Base-by-base conservation (phyloP, 2,113 vertebrate species). In the Ceuthmochares aereus region DNA sequence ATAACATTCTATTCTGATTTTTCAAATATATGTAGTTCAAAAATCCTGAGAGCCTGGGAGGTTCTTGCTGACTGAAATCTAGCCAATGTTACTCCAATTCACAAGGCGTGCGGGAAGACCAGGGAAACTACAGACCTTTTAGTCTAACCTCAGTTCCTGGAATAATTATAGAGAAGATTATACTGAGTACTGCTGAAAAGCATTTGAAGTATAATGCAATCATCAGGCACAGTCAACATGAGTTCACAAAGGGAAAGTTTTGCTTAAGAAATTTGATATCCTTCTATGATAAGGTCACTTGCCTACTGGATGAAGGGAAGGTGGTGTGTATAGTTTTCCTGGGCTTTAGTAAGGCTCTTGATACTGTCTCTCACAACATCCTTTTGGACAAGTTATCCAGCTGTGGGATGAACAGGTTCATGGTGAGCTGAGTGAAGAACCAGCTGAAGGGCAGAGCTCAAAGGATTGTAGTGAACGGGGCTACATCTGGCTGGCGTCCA, bases 61-160 rank as follows among this genome's bases (percentile, higher is more conserved):
- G 37, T 67, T 9, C 30, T 52, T 70, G 23, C 30, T 55, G 60
- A 19, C 42, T 82, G 78, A 37, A 89, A 59, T 19, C 12, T 27
- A 58, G 40, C n/a, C 51, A 77, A 5, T 8, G 17, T 78, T 72
- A 70, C 17, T 59, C 37, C 27, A 78, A 0, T 15, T 29, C 18
- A 29, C 56, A 75, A 75, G 8, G 32, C 2, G 1, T 66, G 30
- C 87, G 25, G 37, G 52, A 89, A 87, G 49, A 70, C 37, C 30
- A 29, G 22, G 60, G n/a, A 10, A 91, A 40, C 30, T 49, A 69
- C 45, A 81, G 40, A 73, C 34, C 10, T 80, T 34, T 60, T 40
- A 89, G 43, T 69, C 68, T 56, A 87, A 84, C 30, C 60, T 90
- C 52, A 78, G 64, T 85, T 87, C 85, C 85, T 93, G 78, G 82